Conservation (phyloP, 2,888 invertebrate species). For the Ditula angustiorana region DNA sequence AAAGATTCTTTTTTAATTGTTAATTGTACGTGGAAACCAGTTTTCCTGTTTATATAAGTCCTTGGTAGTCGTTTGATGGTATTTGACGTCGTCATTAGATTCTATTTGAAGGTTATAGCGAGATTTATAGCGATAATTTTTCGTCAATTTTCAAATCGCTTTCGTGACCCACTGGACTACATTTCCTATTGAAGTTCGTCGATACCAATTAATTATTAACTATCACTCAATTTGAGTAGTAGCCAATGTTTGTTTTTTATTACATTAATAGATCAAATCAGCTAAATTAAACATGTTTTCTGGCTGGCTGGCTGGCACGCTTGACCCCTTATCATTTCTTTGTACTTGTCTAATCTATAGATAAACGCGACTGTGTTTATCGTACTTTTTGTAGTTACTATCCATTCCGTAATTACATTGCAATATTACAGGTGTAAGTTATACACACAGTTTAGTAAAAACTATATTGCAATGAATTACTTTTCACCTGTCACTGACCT, state of each 20-base stretch:
- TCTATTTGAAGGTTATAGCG: constrained; percentile 8
- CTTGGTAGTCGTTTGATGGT: constrained; percentile 62
- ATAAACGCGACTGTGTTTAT: constrained; percentile 25
- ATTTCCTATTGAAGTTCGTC: constrained; percentile 8
- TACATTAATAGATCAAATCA: not conserved
- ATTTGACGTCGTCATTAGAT: constrained; percentile 46
- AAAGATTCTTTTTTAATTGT: constrained; percentile 50
- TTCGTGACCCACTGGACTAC: constrained; percentile 35
- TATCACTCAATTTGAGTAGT: not conserved
- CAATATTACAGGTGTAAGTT: constrained; percentile 1
- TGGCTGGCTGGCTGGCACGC: constrained; percentile 1
- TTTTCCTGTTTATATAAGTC: constrained; percentile 64
- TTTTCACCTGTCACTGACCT: constrained; percentile 27
- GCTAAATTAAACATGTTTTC: not conserved
- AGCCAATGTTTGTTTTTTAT: not conserved
- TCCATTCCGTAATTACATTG: constrained; percentile 3
- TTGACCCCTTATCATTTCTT: constrained; percentile 28
- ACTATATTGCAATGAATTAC: constrained; percentile 7
- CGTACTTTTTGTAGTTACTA: constrained; percentile 1
- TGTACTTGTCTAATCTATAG: constrained; percentile 33
- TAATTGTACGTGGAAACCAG: constrained; percentile 64
- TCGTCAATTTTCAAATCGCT: constrained; percentile 11
- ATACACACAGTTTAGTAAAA: constrained; percentile 1
- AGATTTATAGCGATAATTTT: not conserved
- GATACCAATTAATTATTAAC: constrained; percentile 14